These are phyloP conservation scores for Chrysocyon brachyurus DNA, from an alignment of 2,797 vertebrate genomes.

Conservation along the genomic window DNA sequence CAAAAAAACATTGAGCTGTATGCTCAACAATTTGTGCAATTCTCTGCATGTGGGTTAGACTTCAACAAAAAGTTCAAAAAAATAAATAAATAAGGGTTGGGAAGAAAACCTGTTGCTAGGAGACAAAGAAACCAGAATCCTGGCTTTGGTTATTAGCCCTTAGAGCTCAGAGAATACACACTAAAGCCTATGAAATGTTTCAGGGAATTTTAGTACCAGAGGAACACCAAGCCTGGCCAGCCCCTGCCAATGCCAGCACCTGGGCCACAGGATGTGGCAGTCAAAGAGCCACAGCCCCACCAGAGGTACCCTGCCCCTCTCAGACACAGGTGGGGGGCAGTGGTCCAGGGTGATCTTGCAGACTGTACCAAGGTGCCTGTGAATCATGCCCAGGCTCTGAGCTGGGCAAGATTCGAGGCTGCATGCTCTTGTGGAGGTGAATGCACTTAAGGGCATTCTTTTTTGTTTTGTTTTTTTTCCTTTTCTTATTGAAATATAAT, in stretches of 20 bases:
- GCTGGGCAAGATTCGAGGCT: not conserved
- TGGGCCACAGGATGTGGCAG: not conserved
- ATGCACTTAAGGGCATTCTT: not conserved
- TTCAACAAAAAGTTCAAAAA: slow-evolving; percentile 66
- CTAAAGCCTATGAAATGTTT: not conserved
- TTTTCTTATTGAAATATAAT: not conserved
- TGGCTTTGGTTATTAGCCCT: slow-evolving; percentile 49
- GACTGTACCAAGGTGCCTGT: too few species aligned
- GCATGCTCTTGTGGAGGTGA: not conserved
- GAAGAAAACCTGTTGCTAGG: slow-evolving; percentile 76
- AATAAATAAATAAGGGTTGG: not conserved
- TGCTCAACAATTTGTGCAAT: not conserved
- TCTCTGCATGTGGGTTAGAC: slow-evolving; percentile 36
- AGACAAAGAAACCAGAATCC: slow-evolving; percentile 65
- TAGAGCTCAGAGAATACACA: not conserved
- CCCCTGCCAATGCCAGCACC: fast-evolving
- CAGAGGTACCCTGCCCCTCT: not conserved
- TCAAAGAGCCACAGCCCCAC: not conserved
- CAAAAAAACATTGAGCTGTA: not conserved
- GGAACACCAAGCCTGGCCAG: not conserved
- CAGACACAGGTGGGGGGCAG: not conserved
- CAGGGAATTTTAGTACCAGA: not conserved
- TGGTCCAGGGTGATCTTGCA: not conserved
- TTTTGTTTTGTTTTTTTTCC: not conserved
- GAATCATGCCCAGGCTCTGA: not conserved